Evolutionary conservation across 1,140 invertebrate genomes (phyloP).

Genomic region (Zaprionus lachaisei): DNA sequence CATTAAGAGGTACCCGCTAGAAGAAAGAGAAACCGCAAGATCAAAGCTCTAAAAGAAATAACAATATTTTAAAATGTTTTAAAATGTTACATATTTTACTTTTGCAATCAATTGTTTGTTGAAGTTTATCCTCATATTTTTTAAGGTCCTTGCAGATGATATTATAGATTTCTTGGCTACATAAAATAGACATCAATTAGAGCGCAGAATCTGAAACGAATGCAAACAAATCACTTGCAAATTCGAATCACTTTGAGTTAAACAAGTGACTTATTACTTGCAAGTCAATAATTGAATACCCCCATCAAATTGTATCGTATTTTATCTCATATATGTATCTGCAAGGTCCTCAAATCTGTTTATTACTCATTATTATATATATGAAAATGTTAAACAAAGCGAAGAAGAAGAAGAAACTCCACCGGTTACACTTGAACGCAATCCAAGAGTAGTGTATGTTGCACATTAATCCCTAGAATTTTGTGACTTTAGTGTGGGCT

Average conservation of each 20-base stretch:
- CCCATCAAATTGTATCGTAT: not conserved
- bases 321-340: not conserved
- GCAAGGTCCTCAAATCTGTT: not conserved
- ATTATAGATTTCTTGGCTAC: not conserved
- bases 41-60: not conserved
- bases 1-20: not conserved
- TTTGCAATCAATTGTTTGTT: slow-evolving; percentile 6
- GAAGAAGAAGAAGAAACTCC: slow-evolving; percentile 26
- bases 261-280: not conserved
- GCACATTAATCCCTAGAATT: slow-evolving; percentile 2
- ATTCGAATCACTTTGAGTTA: not conserved
- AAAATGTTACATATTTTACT: not conserved
- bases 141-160: not conserved
- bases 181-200: not conserved
- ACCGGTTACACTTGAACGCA: slow-evolving; percentile 36
- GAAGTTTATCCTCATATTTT: not conserved
- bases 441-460: slow-evolving; percentile 19
- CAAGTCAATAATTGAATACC: not conserved
- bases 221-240: not conserved
- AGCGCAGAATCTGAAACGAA: not conserved
- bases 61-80: not conserved
- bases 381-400: not conserved
- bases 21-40: not conserved
- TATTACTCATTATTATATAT: not conserved
- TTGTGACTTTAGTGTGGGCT: slow-evolving; percentile 13